phyloP scores from a whole-genome alignment of 2,113 vertebrate genomes.

The Ammodytes dubius region DNA sequence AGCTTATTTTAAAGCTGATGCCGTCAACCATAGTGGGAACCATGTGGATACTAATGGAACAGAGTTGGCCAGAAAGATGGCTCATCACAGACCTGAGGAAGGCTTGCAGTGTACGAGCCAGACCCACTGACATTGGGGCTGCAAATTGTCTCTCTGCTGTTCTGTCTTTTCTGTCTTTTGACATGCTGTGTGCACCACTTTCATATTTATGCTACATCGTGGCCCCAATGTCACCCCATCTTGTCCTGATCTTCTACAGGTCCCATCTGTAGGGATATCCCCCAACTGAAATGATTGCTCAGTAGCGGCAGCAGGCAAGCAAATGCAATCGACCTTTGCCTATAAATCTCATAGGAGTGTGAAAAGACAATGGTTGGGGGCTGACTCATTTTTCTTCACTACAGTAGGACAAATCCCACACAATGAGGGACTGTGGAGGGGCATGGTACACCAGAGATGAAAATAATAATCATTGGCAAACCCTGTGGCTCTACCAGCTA shows the following conservation, averaged over 20 bases:
- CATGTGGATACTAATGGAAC: background rate
- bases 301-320: background rate
- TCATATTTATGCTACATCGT: background rate
- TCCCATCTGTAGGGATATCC: background rate
- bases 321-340: conserved; percentile 22
- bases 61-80: background rate
- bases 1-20: background rate
- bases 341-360: conserved; percentile 7
- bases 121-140: background rate
- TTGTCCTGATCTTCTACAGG: background rate
- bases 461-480: background rate
- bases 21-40: background rate
- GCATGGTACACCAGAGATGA: background rate
- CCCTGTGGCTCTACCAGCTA: background rate
- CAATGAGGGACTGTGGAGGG: background rate
- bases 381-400: background rate
- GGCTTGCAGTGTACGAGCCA: background rate
- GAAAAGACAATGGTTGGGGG: background rate
- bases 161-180: background rate
- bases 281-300: background rate
- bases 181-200: background rate
- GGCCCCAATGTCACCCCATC: background rate
- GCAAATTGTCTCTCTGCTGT: background rate
- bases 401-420: background rate
- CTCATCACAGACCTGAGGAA: conserved; percentile 14